These are phyloP conservation scores for Drosophila mimetica DNA, from an alignment of 2,888 invertebrate genomes.

Conservation along the genomic window DNA sequence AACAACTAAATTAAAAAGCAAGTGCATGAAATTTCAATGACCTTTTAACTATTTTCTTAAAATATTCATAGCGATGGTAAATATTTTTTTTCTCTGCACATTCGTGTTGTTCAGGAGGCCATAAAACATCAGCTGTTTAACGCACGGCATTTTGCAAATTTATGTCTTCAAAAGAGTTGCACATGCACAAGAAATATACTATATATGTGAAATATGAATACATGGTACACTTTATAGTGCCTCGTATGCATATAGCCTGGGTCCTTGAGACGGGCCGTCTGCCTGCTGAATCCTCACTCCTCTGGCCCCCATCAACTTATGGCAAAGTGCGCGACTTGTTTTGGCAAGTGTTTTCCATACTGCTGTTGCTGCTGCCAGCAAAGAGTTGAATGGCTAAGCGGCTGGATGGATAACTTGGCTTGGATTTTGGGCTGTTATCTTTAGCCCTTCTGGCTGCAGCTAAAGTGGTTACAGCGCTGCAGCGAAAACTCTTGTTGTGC, in stretches of 20 bases:
- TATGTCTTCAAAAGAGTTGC: constrained; percentile 61
- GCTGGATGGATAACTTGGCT: constrained; percentile 57
- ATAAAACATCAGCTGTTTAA: constrained; percentile 73
- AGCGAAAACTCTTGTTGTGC: constrained; percentile 7
- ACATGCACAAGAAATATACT: constrained; percentile 28
- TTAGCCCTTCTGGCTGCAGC: constrained; percentile 18
- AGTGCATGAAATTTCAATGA: too few relatives aligned
- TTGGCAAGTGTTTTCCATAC: constrained; percentile 61
- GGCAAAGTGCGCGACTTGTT: constrained; percentile 58
- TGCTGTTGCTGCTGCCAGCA: constrained; percentile 30
- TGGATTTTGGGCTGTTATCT: constrained; percentile 36
- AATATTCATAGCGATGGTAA: too few relatives aligned
- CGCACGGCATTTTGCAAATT: constrained; percentile 60
- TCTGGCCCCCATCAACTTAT: constrained; percentile 7
- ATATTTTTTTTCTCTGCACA: constrained; percentile 9
- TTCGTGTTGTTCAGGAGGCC: constrained; percentile 35
- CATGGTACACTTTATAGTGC: constrained; percentile 28
- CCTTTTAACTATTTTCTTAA: too few relatives aligned
- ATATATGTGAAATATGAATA: constrained; percentile 22
- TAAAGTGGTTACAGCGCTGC: constrained; percentile 19
- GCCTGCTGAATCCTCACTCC: constrained; percentile 14
- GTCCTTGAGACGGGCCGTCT: constrained; percentile 50
- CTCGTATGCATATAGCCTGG: constrained; percentile 31
- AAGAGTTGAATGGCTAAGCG: constrained; percentile 42
- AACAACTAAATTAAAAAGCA: too few relatives aligned